phyloP scores from a whole-genome alignment of 2,797 vertebrate species.

The Balearica regulorum region DNA sequence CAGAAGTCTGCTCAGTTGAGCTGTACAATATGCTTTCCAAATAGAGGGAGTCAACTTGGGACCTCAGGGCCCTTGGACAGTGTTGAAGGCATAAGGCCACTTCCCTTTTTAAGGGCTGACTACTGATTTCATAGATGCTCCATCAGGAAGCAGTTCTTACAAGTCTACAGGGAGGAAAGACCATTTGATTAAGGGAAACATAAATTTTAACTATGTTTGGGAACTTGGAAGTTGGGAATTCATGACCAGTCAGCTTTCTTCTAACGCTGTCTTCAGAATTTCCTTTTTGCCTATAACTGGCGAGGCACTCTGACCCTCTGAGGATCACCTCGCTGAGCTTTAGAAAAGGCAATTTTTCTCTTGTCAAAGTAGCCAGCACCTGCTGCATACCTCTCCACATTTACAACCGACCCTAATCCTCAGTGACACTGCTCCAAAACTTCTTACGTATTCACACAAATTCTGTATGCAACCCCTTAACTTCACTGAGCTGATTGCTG shows the following conservation, averaged over 20 bases:
- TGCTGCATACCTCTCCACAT: not conserved
- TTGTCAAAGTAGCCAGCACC: not conserved
- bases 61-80: not conserved
- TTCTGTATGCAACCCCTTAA: not conserved
- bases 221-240: not conserved
- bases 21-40: not conserved
- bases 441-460: not conserved
- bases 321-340: not conserved
- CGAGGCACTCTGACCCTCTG: not conserved
- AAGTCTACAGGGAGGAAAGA: conserved; percentile 11
- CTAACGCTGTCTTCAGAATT: not conserved
- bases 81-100: not conserved
- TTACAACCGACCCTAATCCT: not conserved
- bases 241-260: not conserved
- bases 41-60: not conserved
- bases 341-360: not conserved
- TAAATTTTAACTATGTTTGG: conserved; percentile 11
- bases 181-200: conserved; percentile 30
- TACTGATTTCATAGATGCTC: not conserved
- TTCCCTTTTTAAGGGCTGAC: not conserved
- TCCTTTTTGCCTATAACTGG: not conserved
- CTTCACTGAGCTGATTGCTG: not conserved
- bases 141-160: not conserved
- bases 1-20: not conserved
- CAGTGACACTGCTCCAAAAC: not conserved